Conservation (phyloP, 2,113 vertebrate species). For the Capra hircus region DNA sequence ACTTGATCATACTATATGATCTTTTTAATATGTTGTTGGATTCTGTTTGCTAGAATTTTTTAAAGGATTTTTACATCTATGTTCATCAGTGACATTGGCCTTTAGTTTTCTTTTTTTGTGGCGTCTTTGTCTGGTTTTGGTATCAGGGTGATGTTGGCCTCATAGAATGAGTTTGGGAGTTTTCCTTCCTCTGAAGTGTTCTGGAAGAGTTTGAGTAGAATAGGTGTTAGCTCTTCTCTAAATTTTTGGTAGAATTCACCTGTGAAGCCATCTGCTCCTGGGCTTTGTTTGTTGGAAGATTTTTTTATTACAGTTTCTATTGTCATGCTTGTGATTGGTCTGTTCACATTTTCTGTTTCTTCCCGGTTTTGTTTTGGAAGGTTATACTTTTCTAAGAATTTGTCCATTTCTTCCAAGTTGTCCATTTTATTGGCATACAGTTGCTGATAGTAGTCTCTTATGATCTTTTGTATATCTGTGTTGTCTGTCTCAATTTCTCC, state of each 20-base stretch:
- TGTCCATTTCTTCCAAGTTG: neutral
- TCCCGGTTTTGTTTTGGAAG: neutral
- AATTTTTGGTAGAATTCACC: neutral
- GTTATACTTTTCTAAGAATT: neutral
- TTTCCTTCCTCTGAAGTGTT: neutral
- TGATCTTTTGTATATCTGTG: neutral
- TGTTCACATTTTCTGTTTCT: neutral
- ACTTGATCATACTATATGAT: neutral
- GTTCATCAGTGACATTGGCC: neutral
- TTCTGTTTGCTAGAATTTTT: neutral
- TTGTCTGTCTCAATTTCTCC: neutral
- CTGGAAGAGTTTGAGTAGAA: neutral
- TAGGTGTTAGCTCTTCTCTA: neutral
- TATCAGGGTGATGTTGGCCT: neutral
- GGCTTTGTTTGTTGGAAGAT: neutral
- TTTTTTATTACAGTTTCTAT: neutral
- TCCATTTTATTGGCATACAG: neutral
- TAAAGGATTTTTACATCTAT: neutral
- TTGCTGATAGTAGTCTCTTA: neutral
- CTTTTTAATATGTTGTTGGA: neutral
- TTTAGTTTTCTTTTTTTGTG: neutral
- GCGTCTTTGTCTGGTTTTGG: neutral
- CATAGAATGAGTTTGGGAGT: neutral
- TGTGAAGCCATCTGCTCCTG: neutral
- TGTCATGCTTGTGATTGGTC: neutral